Evolutionary conservation across 2,888 invertebrate genomes (phyloP).

Genomic region (Aporophyla nigra): DNA sequence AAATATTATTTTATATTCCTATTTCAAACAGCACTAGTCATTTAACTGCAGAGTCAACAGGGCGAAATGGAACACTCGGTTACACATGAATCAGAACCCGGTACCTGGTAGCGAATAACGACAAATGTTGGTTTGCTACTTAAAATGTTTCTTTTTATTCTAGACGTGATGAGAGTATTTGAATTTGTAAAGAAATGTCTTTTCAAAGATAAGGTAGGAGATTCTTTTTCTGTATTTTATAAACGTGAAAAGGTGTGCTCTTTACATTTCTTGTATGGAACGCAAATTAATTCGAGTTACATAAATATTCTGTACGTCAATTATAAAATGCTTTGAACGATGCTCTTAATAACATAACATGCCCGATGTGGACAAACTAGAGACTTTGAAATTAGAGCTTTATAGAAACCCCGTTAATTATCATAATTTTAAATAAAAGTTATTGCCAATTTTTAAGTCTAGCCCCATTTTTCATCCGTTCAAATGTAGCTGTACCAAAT

Average conservation of each 20-base stretch:
- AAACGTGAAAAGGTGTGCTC: slow-evolving; percentile 19
- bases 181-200: slow-evolving; percentile 40
- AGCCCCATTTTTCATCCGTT: slow-evolving; percentile 12
- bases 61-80: slow-evolving; percentile 58
- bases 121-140: slow-evolving; percentile 54
- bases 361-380: neutral
- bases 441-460: neutral
- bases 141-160: slow-evolving; percentile 48
- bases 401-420: neutral
- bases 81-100: slow-evolving; percentile 59
- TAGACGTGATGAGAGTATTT: slow-evolving; percentile 26
- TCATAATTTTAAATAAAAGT: neutral
- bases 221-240: slow-evolving; percentile 23
- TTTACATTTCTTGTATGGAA: neutral
- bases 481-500: slow-evolving; percentile 39
- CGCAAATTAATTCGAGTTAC: neutral
- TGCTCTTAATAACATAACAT: too few species aligned
- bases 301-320: neutral
- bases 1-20: slow-evolving; percentile 65
- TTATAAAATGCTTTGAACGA: slow-evolving; percentile 4
- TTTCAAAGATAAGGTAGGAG: slow-evolving; percentile 18
- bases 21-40: slow-evolving; percentile 57
- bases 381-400: neutral
- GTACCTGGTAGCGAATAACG: slow-evolving; percentile 60
- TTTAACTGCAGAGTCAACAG: slow-evolving; percentile 71